These are phyloP conservation scores for Euspilapteryx auroguttella DNA, from an alignment of 2,888 invertebrate species.

Conservation along the genomic window DNA sequence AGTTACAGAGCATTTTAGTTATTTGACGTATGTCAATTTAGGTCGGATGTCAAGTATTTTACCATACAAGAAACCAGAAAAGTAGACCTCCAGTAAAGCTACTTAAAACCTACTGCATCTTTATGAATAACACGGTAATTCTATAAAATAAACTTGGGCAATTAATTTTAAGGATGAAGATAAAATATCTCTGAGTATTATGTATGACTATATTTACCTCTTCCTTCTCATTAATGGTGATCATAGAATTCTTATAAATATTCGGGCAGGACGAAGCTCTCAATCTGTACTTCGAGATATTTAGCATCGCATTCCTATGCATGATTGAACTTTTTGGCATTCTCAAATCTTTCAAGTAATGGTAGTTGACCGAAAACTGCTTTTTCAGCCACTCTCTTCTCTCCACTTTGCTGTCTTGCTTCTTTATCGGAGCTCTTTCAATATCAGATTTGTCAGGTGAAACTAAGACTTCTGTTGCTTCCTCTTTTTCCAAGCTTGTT, in stretches of 20 bases:
- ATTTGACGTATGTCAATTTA: too few species aligned
- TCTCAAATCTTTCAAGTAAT: slow-evolving; percentile 72
- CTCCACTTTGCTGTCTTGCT: slow-evolving; percentile 38
- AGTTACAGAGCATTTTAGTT: too few species aligned
- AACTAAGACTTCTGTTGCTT: slow-evolving; percentile 4
- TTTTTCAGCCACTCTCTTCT: slow-evolving; percentile 48
- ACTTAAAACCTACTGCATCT: too few species aligned
- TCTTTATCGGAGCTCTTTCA: slow-evolving; percentile 1
- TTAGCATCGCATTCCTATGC: slow-evolving; percentile 84
- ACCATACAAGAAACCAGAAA: too few species aligned
- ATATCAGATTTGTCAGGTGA: not conserved
- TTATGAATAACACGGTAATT: too few species aligned
- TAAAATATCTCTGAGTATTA: too few species aligned
- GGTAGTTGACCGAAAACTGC: slow-evolving; percentile 60
- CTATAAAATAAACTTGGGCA: too few species aligned
- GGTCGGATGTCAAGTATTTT: too few species aligned
- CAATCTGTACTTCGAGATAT: slow-evolving; percentile 77
- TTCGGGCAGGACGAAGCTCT: slow-evolving; percentile 91
- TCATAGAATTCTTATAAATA: slow-evolving; percentile 88
- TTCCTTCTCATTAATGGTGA: slow-evolving; percentile 75
- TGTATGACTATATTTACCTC: too few species aligned
- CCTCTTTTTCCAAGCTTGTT: slow-evolving; percentile 8
- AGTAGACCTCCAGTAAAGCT: too few species aligned
- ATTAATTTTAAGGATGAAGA: too few species aligned
- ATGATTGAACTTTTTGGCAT: slow-evolving; percentile 81